Base-by-base conservation (phyloP, 1,140 invertebrate genomes). In the Cyclargus thomasi region DNA sequence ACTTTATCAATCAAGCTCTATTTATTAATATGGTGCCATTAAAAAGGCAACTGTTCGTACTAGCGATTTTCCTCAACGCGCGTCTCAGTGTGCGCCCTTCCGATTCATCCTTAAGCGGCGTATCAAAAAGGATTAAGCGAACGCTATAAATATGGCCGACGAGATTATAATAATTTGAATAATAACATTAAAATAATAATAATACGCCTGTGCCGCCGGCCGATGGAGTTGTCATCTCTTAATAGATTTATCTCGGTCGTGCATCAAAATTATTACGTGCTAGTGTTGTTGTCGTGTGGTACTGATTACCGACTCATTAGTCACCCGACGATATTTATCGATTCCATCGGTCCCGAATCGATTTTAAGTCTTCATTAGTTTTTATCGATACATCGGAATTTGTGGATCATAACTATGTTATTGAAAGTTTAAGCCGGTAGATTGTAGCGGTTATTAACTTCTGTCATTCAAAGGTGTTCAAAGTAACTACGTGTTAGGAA, bases 101-200 rank as follows among this genome's bases (percentile, higher is more conserved):
- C 68, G 73, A 66, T 69, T 21, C 59, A 72, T 69, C 74, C 74
- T 77, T 83, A 85, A 85, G 83, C 85, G 85, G 85, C 85, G 79
- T 85, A 82, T 83, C 85, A 80, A 86, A 87, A 79, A 81, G 81
- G 85, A 81, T 87, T 87, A 87, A 77, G 75, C 71, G 74, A 80
- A 66, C 66, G 79, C 82, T 78, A 86, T 88, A 88, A 86, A 88
- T 88, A 88, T 85, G 79, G 81, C 75, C 69, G 73, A 63, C 70
- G 79, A 87, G 85, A 87, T 87, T 87, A 86, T 85, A 79, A 88
- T 82, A 87, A 87, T 86, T 85, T 82, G 81, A 85, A 85, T 86
- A 86, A 87, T 87, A 87, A 85, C 84, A 86, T 86, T 86, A 85
- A 83, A 86, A 86, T 87, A 86, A 86, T 86, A 86, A 82, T 82